phyloP scores from a whole-genome alignment of 1,140 invertebrate genomes.

The Atopsyche davidsoni region DNA sequence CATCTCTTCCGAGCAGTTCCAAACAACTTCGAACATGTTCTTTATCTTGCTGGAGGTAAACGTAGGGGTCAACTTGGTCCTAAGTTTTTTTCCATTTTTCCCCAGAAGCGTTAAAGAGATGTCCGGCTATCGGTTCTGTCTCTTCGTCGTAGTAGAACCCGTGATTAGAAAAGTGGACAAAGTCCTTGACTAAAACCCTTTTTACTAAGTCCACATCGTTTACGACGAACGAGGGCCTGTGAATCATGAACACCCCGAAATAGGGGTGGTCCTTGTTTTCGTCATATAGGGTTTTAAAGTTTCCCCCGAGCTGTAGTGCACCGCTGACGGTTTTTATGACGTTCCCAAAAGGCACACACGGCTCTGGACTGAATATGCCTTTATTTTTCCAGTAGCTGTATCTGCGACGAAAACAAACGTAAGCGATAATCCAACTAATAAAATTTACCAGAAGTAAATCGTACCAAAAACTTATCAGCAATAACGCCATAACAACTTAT shows the following conservation, averaged over 20 bases:
- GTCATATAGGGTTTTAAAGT: background rate
- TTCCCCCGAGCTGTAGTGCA: conserved; percentile 34
- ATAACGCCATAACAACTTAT: too few species aligned
- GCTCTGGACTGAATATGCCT: conserved; percentile 38
- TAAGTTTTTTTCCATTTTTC: conserved; percentile 43
- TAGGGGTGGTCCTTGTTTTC: background rate
- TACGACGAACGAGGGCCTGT: conserved; percentile 40
- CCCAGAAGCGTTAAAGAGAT: conserved; percentile 44
- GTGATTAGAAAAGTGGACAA: conserved; percentile 50
- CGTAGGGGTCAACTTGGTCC: conserved; percentile 41
- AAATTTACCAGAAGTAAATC: too few species aligned
- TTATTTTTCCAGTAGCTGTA: conserved; percentile 36
- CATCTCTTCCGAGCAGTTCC: conserved; percentile 36
- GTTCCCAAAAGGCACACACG: conserved; percentile 45
- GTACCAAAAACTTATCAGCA: too few species aligned
- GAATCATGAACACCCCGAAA: conserved; percentile 34
- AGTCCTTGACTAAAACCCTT: conserved; percentile 54
- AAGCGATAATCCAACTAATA: background rate
- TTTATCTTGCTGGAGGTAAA: conserved; percentile 46
- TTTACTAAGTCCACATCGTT: conserved; percentile 50
- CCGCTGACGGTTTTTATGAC: conserved; percentile 37
- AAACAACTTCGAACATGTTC: conserved; percentile 42
- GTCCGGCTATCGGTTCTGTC: conserved; percentile 45
- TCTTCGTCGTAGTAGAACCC: conserved; percentile 46
- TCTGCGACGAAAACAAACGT: conserved; percentile 12